Conservation (phyloP, 2,797 vertebrate species). For the Octomys mimax region DNA sequence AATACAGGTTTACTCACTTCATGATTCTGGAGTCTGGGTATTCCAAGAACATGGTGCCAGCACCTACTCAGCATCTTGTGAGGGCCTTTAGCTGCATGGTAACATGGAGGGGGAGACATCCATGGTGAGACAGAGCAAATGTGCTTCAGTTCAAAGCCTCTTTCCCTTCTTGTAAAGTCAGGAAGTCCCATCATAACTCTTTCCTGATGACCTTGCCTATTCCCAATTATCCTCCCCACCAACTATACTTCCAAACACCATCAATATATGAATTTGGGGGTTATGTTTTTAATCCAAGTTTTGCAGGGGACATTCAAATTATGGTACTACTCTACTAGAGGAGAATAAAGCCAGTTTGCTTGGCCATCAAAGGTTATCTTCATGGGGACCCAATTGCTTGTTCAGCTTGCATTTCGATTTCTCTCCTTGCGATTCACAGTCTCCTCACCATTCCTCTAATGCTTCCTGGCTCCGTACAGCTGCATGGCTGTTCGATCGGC, state of each 20-base stretch:
- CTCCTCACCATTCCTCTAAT: fast-evolving
- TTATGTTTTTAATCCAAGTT: neutral
- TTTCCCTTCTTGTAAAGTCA: neutral
- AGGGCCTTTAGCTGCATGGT: neutral
- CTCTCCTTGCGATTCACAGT: fast-evolving
- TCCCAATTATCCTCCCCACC: neutral
- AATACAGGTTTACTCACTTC: neutral
- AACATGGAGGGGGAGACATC: neutral
- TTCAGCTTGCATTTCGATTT: neutral
- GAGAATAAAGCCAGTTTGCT: neutral
- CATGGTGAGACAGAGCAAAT: neutral
- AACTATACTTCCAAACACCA: neutral
- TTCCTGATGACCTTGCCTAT: neutral
- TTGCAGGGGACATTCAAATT: neutral
- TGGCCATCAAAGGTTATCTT: neutral
- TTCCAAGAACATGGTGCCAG: neutral
- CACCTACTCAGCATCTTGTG: neutral
- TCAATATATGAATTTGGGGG: neutral
- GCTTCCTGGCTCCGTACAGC: neutral
- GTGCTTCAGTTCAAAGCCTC: neutral
- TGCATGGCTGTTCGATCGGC: neutral
- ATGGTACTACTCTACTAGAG: neutral
- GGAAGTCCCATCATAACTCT: neutral
- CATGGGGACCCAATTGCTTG: neutral
- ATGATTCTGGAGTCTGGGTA: neutral